Base-by-base conservation (phyloP, 2,888 invertebrate species). In the Beris chalybata region DNA sequence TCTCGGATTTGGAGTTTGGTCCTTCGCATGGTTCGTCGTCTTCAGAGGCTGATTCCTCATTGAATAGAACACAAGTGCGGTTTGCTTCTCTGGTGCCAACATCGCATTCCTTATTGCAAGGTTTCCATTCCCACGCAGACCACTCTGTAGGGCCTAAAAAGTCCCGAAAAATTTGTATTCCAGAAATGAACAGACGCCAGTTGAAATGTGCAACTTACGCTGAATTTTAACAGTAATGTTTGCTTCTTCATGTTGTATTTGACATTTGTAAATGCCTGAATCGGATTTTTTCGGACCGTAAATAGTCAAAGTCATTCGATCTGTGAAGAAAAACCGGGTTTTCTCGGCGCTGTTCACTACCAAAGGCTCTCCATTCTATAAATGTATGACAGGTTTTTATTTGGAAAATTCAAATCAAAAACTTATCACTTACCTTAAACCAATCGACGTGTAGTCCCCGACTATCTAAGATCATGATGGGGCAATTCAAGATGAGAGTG, bases 31-130 rank as follows among this genome's bases (percentile, higher is more conserved):
- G 12, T 3, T 22, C 29, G 13, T 65, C 57, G 4, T 53, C 47
- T 38, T 66, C 44, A 3, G 31, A 55, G 5, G 66, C 54, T n/a
- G 47, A 29, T 13, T 54, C 12, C 4, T 69, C 69, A 53, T 71
- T 68, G 32, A 55, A 54, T 29, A 64, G 45, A 22, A 71, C 57
- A 71, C 81, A 81, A 2, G 69, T 63, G 45, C 81, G 71, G 31
- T 67, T 67, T 53, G 79, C 70, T 11, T 70, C 72, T 67, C 73
- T 71, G n/a, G 72, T 70, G 0, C 80, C 79, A 38, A 69, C 69
- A 0, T 79, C 79, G 74, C 81, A 81, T 4, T 77, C 73, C 11
- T 71, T 74, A 43, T 78, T 77, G 65, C 81, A 81, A 6, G 70
- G 38, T 15, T 75, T 74, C 3, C 71, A 64, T 22, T 74, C 73